A percentile compares a stretch with the other conserved stretches of the same genome.
Evolutionary conservation across 2,113 vertebrate species (phyloP).

Genomic region (Coryphaenoides rupestris): DNA sequence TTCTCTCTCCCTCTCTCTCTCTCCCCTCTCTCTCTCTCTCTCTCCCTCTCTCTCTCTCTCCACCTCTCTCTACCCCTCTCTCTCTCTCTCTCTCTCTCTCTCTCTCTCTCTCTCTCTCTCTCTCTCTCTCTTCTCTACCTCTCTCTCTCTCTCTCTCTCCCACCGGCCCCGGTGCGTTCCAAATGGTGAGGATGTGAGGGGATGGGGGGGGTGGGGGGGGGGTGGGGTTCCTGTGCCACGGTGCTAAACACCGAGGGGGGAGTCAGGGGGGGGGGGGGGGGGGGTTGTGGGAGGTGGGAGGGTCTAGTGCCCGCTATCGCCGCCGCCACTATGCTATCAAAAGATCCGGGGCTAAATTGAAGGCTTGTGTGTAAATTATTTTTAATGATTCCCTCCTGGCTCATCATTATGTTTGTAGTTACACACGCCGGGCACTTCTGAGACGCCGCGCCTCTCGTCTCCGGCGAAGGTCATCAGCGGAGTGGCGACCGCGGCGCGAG

Average conservation of each 20-base stretch:
- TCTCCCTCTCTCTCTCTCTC: too few relatives aligned
- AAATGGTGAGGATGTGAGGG: slow-evolving; percentile 90
- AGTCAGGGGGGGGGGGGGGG: too few relatives aligned
- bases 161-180: slow-evolving; percentile 80
- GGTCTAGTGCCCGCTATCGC: too few relatives aligned
- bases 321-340: slow-evolving; percentile 87
- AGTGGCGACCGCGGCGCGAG: slow-evolving; percentile 94
- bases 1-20: too few relatives aligned
- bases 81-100: too few relatives aligned
- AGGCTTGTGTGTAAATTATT: slow-evolving; percentile 99
- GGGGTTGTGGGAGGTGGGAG: too few relatives aligned
- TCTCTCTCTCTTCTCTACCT: too few relatives aligned
- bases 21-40: too few relatives aligned
- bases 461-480: slow-evolving; percentile 94
- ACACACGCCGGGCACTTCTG: slow-evolving; percentile 98
- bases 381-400: slow-evolving; percentile 99
- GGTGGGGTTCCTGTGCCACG: slow-evolving; percentile 77
- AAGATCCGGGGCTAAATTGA: slow-evolving; percentile 99
- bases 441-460: slow-evolving; percentile 91
- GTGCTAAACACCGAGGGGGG: slow-evolving; percentile 97
- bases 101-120: too few relatives aligned
- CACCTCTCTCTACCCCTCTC: too few relatives aligned
- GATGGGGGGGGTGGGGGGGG: too few relatives aligned
- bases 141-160: slow-evolving; percentile 31
- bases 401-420: slow-evolving; percentile 99